A percentile compares a stretch with the other conserved stretches of the same genome.
Evolutionary conservation across 2,797 vertebrate species (phyloP).

Genomic region (Ambastaia sidthimunki): DNA sequence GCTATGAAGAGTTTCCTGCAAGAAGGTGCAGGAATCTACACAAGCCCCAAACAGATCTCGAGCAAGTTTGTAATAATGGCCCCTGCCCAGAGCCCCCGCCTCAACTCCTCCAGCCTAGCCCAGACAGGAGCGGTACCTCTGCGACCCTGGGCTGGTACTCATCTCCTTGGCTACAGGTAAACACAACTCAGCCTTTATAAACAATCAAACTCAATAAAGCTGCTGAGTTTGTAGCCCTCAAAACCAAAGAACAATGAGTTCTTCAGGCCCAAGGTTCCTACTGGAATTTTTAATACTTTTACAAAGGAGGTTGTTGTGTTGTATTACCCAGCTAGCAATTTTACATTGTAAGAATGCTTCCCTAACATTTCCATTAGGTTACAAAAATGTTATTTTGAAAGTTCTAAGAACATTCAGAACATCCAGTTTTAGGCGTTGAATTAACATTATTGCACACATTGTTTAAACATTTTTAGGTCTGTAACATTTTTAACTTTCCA

Average conservation of each 20-base stretch:
- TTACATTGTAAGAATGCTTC: no score
- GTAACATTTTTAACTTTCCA: no score
- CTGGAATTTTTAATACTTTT: no score
- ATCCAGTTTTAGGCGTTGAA: no score
- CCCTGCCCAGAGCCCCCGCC: constrained; percentile 72
- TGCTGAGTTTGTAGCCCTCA: neutral
- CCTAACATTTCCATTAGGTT: no score
- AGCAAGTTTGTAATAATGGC: constrained; percentile 83
- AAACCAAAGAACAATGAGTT: neutral
- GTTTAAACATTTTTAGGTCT: no score
- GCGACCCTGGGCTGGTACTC: constrained; percentile 86
- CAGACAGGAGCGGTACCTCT: constrained; percentile 62
- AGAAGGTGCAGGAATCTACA: constrained; percentile 88
- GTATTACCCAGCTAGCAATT: no score
- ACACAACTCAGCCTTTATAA: neutral
- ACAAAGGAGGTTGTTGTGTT: no score
- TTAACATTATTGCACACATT: no score
- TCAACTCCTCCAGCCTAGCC: constrained; percentile 50
- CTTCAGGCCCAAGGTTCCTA: neutral
- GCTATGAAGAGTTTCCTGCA: constrained; percentile 83
- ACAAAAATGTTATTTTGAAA: no score
- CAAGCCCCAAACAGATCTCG: constrained; percentile 82
- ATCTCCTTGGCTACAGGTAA: constrained; percentile 94
- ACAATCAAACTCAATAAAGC: neutral
- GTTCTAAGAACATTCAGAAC: no score